Evolutionary conservation across 2,797 vertebrate species (phyloP), one percentile per base, ranked within the genome.

Genomic region (Peromyscus melanophrys): DNA sequence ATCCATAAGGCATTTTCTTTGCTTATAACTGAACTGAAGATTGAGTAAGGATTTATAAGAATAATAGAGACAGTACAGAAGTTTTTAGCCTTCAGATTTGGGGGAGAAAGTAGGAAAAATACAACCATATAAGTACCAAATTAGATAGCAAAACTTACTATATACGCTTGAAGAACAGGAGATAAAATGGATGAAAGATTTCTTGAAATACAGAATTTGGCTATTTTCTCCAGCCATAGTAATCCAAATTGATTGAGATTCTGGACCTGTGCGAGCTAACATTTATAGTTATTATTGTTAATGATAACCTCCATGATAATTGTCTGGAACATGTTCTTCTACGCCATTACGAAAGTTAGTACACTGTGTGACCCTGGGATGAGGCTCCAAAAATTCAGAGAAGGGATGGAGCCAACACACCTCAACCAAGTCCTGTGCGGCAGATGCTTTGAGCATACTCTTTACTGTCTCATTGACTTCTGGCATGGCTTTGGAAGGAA

Each of bases 171-270:
- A 80, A 94, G 46, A 88, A 92, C 37, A 17, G 43, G 3, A 75
- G 31, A 61, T n/a, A 87, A 76, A 92, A 80, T 63, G n/a, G 17
- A 49, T 14, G 57, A 76, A 57, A 77, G 2, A 37, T 49, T 82
- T 89, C 89, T 84, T 71, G 27, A 76, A 43, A 82, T 27, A 76
- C 17, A 89, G 52, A 81, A 76, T 80, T 80, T 57, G 49, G 10
- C 55, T 90, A 69, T 75, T 92, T 94, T 92, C 46, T 94, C n/a
- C 7, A 96, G 73, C 57, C 87, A 40, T 49, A 29, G 71, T 52
- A 34, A n/a, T 27, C 29, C 25, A n/a, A 89, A 94, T 69, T 80
- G 49, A 89, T 77, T 83, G 73, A 63, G 43, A 75, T 13, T 84
- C 27, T 6, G 67, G 75, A 61, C 1, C 43, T 21, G 76, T 27